phyloP scores from a whole-genome alignment of 2,797 vertebrate genomes.

The Diplodus puntazzo region DNA sequence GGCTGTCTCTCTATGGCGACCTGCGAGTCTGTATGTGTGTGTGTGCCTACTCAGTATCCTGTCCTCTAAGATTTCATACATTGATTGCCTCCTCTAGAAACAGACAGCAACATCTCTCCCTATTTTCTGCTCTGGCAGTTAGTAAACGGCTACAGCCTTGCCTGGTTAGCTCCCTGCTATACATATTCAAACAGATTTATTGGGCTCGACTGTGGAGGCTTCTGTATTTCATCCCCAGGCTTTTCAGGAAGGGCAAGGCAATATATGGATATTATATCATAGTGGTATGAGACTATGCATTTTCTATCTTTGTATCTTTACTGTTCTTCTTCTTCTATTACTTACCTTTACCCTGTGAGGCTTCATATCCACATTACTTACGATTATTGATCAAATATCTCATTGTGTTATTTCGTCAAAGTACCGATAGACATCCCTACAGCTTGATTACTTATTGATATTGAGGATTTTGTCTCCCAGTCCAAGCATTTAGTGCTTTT shows the following conservation, averaged over 20 bases:
- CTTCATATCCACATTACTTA: too few species aligned
- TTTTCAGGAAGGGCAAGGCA: slow-evolving; percentile 5
- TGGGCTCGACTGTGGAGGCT: slow-evolving; percentile 21
- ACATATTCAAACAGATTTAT: slow-evolving; percentile 54
- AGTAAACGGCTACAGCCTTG: slow-evolving; percentile 45
- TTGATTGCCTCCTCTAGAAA: slow-evolving; percentile 69
- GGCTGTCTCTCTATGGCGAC: slow-evolving; percentile 43
- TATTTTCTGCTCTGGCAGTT: slow-evolving; percentile 64
- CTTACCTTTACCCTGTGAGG: too few species aligned
- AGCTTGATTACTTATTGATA: too few species aligned
- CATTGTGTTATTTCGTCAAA: too few species aligned
- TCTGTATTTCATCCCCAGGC: slow-evolving; percentile 46
- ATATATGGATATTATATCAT: too few species aligned
- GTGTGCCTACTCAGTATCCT: slow-evolving; percentile 62
- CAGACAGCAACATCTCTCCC: slow-evolving; percentile 55
- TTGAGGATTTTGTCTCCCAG: too few species aligned
- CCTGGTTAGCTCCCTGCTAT: slow-evolving; percentile 44
- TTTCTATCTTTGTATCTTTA: too few species aligned
- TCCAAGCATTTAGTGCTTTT: too few species aligned
- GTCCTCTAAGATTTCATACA: slow-evolving; percentile 67
- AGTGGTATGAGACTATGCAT: too few species aligned
- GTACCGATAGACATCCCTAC: too few species aligned
- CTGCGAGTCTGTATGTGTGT: slow-evolving; percentile 6
- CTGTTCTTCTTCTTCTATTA: too few species aligned
- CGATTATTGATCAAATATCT: too few species aligned